A percentile compares a stretch with the other conserved stretches of the same genome.
These are phyloP conservation scores for Dermatophagoides farinae DNA, from an alignment of 1,140 invertebrate genomes.

Conservation along the genomic window DNA sequence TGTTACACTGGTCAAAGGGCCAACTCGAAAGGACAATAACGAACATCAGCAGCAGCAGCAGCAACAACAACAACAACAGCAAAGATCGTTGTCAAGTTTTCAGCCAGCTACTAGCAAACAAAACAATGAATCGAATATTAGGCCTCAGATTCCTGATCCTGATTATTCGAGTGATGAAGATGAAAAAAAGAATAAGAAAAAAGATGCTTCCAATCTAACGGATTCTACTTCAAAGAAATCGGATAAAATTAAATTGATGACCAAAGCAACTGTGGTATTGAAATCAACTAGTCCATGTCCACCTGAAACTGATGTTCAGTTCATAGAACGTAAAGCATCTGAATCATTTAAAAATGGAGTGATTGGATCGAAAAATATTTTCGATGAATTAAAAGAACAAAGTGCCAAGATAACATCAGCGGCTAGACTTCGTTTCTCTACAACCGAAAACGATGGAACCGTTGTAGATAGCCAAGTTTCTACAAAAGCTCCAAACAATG, in stretches of 20 bases:
- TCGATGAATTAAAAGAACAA: slow-evolving; percentile 4
- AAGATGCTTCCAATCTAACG: background rate
- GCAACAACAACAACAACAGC: background rate
- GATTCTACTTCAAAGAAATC: background rate
- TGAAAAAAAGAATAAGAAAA: slow-evolving; percentile 12
- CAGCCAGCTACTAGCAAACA: background rate
- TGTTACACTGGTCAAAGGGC: slow-evolving; percentile 1
- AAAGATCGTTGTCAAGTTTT: slow-evolving; percentile 11
- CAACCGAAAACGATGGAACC: background rate
- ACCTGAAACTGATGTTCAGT: background rate
- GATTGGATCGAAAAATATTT: slow-evolving; percentile 1
- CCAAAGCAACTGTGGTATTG: background rate
- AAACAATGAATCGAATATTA: background rate
- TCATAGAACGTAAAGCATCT: background rate
- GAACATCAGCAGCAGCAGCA: background rate
- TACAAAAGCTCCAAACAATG: slow-evolving; percentile 8
- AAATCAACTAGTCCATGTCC: slow-evolving; percentile 2
- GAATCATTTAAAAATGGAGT: background rate
- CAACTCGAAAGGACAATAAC: background rate
- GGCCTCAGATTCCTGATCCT: slow-evolving; percentile 61
- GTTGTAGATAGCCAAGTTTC: background rate
- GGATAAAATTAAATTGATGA: background rate
- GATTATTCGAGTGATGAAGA: slow-evolving; percentile 41
- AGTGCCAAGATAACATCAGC: background rate
- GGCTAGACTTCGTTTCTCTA: background rate